These are phyloP conservation scores for Erebia ligea DNA, from an alignment of 2,888 invertebrate genomes.

Conservation along the genomic window DNA sequence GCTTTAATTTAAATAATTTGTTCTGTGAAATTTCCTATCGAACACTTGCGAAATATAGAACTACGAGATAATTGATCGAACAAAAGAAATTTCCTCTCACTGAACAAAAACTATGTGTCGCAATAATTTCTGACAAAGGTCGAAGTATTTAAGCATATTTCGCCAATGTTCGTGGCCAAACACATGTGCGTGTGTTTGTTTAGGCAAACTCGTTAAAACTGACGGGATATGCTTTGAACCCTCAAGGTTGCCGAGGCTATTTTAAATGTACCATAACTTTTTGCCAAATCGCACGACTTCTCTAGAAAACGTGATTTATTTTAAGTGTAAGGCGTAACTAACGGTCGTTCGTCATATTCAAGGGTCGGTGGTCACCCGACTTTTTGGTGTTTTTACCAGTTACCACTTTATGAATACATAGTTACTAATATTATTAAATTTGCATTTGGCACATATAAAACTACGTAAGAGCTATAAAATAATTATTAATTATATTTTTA, in stretches of 20 bases:
- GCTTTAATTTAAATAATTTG: not conserved
- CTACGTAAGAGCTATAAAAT: no score
- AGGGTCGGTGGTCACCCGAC: not conserved
- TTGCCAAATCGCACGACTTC: constrained; percentile 28
- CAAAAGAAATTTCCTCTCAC: not conserved
- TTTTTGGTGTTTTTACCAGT: not conserved
- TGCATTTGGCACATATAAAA: no score
- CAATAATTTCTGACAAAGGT: constrained; percentile 37
- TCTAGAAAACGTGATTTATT: constrained; percentile 32
- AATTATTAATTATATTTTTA: no score
- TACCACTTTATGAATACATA: no score
- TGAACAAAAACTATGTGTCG: not conserved
- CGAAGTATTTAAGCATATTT: constrained; percentile 46
- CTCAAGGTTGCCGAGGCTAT: constrained; percentile 74
- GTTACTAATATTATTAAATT: no score
- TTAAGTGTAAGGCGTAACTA: not conserved
- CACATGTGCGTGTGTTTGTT: constrained; percentile 78
- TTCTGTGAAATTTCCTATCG: not conserved
- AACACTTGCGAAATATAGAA: not conserved
- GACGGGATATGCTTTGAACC: constrained; percentile 78
- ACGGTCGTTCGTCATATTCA: not conserved
- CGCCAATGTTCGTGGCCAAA: constrained; percentile 61
- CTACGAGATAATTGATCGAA: no score
- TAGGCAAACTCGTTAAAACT: constrained; percentile 77
- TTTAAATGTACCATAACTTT: constrained; percentile 48